A percentile compares a stretch with the other conserved stretches of the same genome.
phyloP scores from a whole-genome alignment of 64 coral and sea anemone species.

The Anthopleura sola region DNA sequence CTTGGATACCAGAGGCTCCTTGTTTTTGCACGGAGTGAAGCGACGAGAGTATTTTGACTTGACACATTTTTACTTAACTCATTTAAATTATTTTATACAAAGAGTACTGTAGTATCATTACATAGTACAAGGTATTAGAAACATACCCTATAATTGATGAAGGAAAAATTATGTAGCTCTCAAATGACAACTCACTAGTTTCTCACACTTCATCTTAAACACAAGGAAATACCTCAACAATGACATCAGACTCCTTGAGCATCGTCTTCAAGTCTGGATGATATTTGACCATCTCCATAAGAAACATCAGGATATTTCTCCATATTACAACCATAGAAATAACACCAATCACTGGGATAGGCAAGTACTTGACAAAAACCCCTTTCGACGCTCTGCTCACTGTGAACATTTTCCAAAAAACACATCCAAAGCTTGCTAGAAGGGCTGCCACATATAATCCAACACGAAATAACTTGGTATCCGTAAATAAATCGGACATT shows the following conservation, averaged over 20 bases:
- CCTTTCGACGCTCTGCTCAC: constrained; percentile 24
- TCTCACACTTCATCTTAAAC: too few relatives aligned
- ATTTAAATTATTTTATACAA: too few relatives aligned
- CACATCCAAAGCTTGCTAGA: constrained; percentile 19
- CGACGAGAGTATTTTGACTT: too few relatives aligned
- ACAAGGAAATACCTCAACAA: constrained; percentile 26
- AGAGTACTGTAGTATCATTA: too few relatives aligned
- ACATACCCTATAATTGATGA: too few relatives aligned
- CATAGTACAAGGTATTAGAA: too few relatives aligned
- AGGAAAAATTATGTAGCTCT: too few relatives aligned
- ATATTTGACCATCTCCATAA: not conserved
- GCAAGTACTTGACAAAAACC: not conserved
- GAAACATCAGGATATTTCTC: constrained; percentile 40
- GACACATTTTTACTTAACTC: too few relatives aligned
- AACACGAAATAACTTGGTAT: constrained; percentile 40
- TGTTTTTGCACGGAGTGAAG: too few relatives aligned
- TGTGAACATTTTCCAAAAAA: constrained; percentile 41
- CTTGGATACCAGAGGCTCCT: too few relatives aligned
- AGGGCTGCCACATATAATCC: constrained; percentile 30
- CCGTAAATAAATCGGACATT: constrained; percentile 21
- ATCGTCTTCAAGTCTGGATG: not conserved
- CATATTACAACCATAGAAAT: constrained; percentile 31
- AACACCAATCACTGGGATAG: constrained; percentile 24
- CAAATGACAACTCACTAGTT: too few relatives aligned
- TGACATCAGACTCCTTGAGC: not conserved